Conservation (phyloP, 1,140 invertebrate genomes). For the Cherax quadricarinatus region DNA sequence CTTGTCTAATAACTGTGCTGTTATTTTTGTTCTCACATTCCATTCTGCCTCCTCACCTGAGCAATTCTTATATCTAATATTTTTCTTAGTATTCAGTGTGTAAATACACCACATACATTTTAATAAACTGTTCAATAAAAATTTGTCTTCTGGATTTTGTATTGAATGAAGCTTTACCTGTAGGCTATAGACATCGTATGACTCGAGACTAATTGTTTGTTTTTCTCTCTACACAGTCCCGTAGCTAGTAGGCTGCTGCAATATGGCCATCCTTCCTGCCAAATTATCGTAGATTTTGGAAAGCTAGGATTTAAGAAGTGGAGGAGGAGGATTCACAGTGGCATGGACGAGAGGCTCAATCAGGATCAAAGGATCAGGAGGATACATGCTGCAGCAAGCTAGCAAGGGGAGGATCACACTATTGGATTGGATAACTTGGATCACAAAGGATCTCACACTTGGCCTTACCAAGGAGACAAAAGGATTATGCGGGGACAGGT, state of each 20-base stretch:
- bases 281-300: constrained; percentile 71
- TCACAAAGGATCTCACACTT: constrained; percentile 64
- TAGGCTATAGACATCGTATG: constrained; percentile 37
- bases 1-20: constrained; percentile 23
- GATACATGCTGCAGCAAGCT: constrained; percentile 67
- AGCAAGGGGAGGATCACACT: constrained; percentile 65
- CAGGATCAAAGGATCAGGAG: constrained; percentile 59
- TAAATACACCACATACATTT: constrained; percentile 47
- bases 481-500: constrained; percentile 43
- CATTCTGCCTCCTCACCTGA: constrained; percentile 44
- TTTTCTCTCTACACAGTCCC: constrained; percentile 71
- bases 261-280: constrained; percentile 69
- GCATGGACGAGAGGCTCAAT: constrained; percentile 46
- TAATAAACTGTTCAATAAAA: constrained; percentile 49
- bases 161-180: constrained; percentile 60
- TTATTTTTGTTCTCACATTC: constrained; percentile 65
- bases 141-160: constrained; percentile 52
- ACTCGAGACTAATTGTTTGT: constrained; percentile 64
- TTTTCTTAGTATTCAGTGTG: constrained; percentile 40
- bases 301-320: constrained; percentile 70
- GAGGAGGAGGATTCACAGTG: constrained; percentile 60
- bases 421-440: constrained; percentile 66
- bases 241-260: constrained; percentile 72
- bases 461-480: constrained; percentile 60
- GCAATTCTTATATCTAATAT: constrained; percentile 42